These are phyloP conservation scores for Bradypodion pumilum DNA, from an alignment of 2,797 vertebrate species.

Conservation along the genomic window DNA sequence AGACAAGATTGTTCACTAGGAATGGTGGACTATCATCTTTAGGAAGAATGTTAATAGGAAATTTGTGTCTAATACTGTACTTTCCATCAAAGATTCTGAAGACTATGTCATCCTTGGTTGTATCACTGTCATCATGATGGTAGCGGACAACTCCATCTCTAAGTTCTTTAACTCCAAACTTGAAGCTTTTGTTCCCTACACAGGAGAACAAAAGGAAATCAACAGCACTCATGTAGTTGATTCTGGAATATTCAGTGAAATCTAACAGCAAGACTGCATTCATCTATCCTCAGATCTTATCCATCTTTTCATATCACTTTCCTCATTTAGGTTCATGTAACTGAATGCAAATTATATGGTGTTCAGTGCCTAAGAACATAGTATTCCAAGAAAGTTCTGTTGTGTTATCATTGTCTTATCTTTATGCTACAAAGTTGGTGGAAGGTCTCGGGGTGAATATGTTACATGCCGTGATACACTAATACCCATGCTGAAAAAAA, in stretches of 20 bases:
- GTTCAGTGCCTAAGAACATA: too few species aligned
- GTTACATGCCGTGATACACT: neutral
- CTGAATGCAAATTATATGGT: neutral
- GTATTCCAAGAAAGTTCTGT: neutral
- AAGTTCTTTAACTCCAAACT: slow-evolving; percentile 78
- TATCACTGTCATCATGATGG: slow-evolving; percentile 80
- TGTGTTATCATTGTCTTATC: too few species aligned
- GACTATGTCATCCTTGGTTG: slow-evolving; percentile 73
- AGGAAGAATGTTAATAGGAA: slow-evolving; percentile 75
- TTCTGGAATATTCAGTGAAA: neutral
- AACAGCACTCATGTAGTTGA: neutral
- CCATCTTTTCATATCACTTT: neutral
- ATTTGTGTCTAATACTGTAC: slow-evolving; percentile 77
- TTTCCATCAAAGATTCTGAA: slow-evolving; percentile 80
- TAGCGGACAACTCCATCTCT: slow-evolving; percentile 72
- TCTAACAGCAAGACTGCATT: neutral
- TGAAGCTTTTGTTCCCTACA: slow-evolving; percentile 80
- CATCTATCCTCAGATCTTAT: neutral
- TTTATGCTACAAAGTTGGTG: neutral
- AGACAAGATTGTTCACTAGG: slow-evolving; percentile 74
- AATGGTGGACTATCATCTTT: slow-evolving; percentile 78
- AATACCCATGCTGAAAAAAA: neutral
- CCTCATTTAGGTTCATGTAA: neutral
- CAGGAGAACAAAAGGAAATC: slow-evolving; percentile 63
- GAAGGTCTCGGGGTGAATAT: neutral